A percentile compares a stretch with the other conserved stretches of the same genome.
phyloP scores from a whole-genome alignment of 2,113 vertebrate genomes.

The Passer domesticus region DNA sequence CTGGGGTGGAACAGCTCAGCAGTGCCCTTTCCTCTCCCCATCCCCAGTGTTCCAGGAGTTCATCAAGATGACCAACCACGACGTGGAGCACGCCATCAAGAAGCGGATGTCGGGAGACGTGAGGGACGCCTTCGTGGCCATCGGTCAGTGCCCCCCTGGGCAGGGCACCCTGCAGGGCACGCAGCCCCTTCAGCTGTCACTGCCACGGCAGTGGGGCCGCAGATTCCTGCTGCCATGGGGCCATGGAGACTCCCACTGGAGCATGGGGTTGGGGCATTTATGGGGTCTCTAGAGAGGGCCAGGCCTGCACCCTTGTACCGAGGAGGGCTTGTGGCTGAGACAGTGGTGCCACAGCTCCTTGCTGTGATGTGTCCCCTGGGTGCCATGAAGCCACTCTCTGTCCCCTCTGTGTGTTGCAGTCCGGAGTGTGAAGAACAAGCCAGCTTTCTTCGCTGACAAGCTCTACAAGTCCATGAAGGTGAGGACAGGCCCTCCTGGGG shows the following conservation, averaged over 20 bases:
- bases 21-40: neutral
- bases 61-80: constrained; percentile 90
- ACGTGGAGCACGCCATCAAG: constrained; percentile 93
- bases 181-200: neutral
- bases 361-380: neutral
- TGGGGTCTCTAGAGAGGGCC: neutral
- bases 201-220: neutral
- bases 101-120: constrained; percentile 95
- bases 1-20: rapidly evolving
- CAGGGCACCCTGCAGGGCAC: neutral
- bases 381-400: neutral
- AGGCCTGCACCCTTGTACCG: neutral
- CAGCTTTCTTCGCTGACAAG: constrained; percentile 92
- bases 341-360: neutral
- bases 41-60: constrained; percentile 95
- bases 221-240: neutral
- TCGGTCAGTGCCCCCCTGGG: constrained; percentile 77
- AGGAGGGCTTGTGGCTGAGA: neutral
- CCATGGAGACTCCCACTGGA: neutral
- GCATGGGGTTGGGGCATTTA: rapidly evolving
- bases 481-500: neutral
- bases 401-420: constrained; percentile 75
- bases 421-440: constrained; percentile 93
- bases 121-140: constrained; percentile 85
- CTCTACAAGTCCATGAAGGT: constrained; percentile 99